Evolutionary conservation across 2,888 invertebrate genomes (phyloP).

Genomic region (Apamea sordens): DNA sequence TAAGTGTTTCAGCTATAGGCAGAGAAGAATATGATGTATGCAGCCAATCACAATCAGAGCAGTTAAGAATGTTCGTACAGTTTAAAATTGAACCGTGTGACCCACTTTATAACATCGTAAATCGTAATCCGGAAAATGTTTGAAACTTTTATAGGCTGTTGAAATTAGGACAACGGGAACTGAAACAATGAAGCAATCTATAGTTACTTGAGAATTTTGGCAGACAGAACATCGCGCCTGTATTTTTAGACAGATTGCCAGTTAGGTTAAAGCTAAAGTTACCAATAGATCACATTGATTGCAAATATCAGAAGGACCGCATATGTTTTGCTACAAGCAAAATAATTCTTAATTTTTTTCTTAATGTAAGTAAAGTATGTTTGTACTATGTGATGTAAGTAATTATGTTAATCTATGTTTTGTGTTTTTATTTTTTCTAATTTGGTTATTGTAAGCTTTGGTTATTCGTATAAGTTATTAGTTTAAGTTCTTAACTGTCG

Average conservation of each 20-base stretch:
- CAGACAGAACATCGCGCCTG: not conserved
- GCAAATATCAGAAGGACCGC: no score
- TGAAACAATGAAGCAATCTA: slow-evolving; percentile 39
- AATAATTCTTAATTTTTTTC: no score
- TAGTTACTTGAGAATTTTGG: not conserved
- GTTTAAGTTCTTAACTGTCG: no score
- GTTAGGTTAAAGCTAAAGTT: no score
- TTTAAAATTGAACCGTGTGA: slow-evolving; percentile 37
- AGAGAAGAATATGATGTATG: not conserved
- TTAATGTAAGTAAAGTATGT: no score
- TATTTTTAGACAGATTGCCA: not conserved
- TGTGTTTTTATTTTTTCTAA: no score
- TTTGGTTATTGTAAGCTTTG: no score
- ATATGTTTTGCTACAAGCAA: no score
- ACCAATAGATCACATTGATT: no score
- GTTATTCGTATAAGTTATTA: no score
- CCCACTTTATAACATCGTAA: slow-evolving; percentile 44
- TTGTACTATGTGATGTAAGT: no score
- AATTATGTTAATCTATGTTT: no score
- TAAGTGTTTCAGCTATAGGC: not conserved
- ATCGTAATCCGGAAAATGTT: slow-evolving; percentile 47
- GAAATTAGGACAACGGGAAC: slow-evolving; percentile 50
- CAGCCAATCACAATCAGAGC: slow-evolving; percentile 13
- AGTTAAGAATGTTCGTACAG: slow-evolving; percentile 17
- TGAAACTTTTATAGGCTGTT: slow-evolving; percentile 46